Evolutionary conservation across 1,140 invertebrate species (phyloP).

Genomic region (Platyscapa corneri): DNA sequence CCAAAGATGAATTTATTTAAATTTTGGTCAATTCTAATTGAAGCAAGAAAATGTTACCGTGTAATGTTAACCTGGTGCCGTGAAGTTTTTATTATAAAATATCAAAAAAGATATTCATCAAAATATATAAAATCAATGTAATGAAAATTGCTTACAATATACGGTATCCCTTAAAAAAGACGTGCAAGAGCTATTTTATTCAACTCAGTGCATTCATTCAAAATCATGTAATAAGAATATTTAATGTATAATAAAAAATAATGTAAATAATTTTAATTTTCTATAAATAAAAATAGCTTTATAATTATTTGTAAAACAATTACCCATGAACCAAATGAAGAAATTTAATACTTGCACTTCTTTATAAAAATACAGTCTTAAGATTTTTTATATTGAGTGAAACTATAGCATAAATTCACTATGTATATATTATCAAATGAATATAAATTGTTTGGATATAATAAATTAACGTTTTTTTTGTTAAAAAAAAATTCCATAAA

Average conservation of each 20-base stretch:
- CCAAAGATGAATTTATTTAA: too few species aligned
- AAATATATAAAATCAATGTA: background rate
- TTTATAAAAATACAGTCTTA: conserved; percentile 1
- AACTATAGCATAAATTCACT: background rate
- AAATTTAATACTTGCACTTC: background rate
- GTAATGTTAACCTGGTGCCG: background rate
- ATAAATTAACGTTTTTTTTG: too few species aligned
- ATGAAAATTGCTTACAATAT: background rate
- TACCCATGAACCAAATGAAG: background rate
- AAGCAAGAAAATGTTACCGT: too few species aligned
- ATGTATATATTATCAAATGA: too few species aligned
- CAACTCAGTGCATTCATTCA: background rate
- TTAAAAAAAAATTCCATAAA: too few species aligned
- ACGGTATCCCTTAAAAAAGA: conserved; percentile 9
- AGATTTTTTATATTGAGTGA: background rate
- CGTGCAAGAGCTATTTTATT: conserved; percentile 8
- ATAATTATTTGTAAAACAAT: background rate
- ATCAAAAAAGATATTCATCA: background rate
- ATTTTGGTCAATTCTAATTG: too few species aligned
- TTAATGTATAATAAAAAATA: too few species aligned
- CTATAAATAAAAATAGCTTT: too few species aligned
- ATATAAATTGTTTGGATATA: too few species aligned
- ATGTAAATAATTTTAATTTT: too few species aligned
- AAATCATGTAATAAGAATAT: too few species aligned
- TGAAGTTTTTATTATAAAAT: background rate